Evolutionary conservation across 2,888 invertebrate species (phyloP).

Genomic region (Cactoblastis cactorum): DNA sequence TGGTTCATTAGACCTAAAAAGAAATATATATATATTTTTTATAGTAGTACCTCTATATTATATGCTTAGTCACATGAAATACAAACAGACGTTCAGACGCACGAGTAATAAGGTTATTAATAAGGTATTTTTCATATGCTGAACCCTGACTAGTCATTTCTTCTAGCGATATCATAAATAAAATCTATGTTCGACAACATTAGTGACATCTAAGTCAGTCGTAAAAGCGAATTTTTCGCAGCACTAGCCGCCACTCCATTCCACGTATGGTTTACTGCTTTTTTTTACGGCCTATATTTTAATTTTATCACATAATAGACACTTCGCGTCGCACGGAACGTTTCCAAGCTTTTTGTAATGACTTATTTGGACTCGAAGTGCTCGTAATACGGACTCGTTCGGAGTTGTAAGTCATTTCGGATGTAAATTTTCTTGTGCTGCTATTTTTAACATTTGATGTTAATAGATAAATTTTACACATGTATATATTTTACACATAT

Average conservation of each 20-base stretch:
- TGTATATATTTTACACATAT: too few relatives aligned
- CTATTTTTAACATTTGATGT: not conserved
- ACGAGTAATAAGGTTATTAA: too few relatives aligned
- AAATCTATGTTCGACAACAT: not conserved
- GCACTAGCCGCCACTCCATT: not conserved
- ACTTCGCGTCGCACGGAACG: conserved; percentile 3
- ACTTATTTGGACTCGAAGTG: conserved; percentile 1
- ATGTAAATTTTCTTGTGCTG: not conserved
- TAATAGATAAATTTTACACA: too few relatives aligned
- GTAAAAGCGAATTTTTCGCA: conserved; percentile 5
- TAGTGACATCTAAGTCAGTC: not conserved
- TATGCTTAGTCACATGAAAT: too few relatives aligned
- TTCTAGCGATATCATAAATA: not conserved
- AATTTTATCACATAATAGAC: conserved; percentile 17
- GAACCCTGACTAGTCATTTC: not conserved
- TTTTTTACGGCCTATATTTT: conserved; percentile 12
- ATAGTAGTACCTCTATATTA: too few relatives aligned
- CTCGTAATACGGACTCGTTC: not conserved
- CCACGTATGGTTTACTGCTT: conserved; percentile 14
- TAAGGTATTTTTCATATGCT: too few relatives aligned
- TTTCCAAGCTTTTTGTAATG: not conserved
- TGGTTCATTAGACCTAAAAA: too few relatives aligned
- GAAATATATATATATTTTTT: too few relatives aligned
- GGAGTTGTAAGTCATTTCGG: not conserved
- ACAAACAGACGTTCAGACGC: not conserved